Evolutionary conservation across 2,797 vertebrate genomes (phyloP), one percentile per base, ranked within the genome.

Genomic region (Helarctos malayanus): DNA sequence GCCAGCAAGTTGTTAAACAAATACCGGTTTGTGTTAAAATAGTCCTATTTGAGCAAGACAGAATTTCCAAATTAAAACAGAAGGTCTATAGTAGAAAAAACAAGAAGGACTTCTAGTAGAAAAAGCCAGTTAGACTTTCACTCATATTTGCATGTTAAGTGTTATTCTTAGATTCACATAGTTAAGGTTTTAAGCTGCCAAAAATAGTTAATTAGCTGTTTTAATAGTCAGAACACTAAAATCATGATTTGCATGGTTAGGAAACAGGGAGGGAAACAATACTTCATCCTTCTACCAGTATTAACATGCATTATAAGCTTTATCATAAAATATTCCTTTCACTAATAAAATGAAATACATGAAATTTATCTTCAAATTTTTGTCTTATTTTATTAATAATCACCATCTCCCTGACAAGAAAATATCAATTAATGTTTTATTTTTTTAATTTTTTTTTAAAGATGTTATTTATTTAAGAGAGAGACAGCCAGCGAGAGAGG

Each of bases 341-440:
- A 71, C n/a, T 16, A 78, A 89, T 61, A 84, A 83, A 61, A 75
- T 87, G 10, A 89, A 47, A 47, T 56, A 59, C 8, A 88, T 61
- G 93, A 96, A 91, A 56, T 57, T 63, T 2, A 5, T 92, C 91
- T 97, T 91, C 49, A 86, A 3, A 91, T 96, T 21, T 86, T 92
- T 83, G 38, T 61, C 54, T n/a, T 14, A 0, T 87, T 52, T 92
- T 21, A 95, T 78, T 97, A 93, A 90, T 19, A 45, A 63, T 59
- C 8, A 78, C 10, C 80, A 29, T n/a, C 91, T 95, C 47, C 61
- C 35, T 86, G 23, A 90, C 5, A 95, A 59, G 52, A 10, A 9
- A 89, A 7, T 88, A 78, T 13, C 11, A 78, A 32, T 32, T 29
- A 84, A 45, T 65, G 52, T 91, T 95, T 97, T 87, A 87, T 41